phyloP scores from a whole-genome alignment of 37 sponge, comb jelly and placozoan species.

The Geodia barretti region DNA sequence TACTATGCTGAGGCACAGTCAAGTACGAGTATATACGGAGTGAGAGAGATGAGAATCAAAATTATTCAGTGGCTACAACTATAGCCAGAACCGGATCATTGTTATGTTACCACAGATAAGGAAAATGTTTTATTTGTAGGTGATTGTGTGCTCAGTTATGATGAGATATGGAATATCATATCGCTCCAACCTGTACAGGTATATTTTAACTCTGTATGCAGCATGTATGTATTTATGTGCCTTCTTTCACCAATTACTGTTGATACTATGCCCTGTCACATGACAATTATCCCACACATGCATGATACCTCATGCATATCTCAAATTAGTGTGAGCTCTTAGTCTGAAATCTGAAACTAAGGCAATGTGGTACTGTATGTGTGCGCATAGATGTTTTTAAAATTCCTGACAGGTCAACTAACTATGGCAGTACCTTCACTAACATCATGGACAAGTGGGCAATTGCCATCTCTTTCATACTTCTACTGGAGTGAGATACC shows the following conservation, averaged over 20 bases:
- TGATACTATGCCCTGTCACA: background rate
- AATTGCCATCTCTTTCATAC: no score
- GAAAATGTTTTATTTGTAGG: background rate
- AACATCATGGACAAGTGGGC: no score
- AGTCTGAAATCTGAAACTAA: no score
- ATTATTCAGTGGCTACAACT: background rate
- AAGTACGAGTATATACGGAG: slow-evolving; percentile 22
- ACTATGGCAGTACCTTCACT: no score
- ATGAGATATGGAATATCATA: background rate
- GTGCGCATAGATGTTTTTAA: no score
- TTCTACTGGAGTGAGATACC: no score
- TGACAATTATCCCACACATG: background rate
- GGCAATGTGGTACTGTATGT: no score
- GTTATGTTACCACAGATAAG: background rate
- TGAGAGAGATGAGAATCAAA: no score
- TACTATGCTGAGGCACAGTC: slow-evolving; percentile 54
- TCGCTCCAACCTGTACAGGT: slow-evolving; percentile 20
- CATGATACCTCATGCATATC: no score
- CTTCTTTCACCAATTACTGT: no score
- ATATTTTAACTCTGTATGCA: background rate
- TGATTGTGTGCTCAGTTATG: background rate
- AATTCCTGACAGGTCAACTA: no score
- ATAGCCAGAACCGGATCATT: background rate
- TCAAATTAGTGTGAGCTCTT: background rate
- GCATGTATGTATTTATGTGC: background rate